Conservation (phyloP, 2,113 vertebrate species). For the Empidonax traillii region DNA sequence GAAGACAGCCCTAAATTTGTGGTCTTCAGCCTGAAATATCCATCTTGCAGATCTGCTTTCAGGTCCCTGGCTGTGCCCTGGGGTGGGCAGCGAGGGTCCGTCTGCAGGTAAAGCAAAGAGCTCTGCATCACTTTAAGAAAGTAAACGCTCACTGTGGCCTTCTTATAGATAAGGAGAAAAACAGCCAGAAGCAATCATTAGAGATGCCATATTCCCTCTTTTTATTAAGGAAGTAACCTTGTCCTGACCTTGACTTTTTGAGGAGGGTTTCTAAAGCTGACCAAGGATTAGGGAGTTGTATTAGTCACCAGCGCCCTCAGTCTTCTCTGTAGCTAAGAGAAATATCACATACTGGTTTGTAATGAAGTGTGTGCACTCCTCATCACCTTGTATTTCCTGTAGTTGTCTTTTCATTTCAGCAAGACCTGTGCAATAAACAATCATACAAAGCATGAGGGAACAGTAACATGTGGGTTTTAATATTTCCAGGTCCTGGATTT, state of each 20-base stretch:
- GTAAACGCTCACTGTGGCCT: neutral
- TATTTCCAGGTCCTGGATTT: neutral
- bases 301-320: neutral
- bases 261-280: neutral
- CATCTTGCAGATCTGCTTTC: neutral
- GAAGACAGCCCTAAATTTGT: neutral
- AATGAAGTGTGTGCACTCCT: neutral
- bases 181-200: constrained; percentile 37
- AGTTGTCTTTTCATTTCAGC: neutral
- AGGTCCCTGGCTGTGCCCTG: neutral
- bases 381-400: neutral
- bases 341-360: neutral
- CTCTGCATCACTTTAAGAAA: neutral
- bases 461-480: neutral
- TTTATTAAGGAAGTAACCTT: constrained; percentile 13
- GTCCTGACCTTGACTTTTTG: constrained; percentile 17
- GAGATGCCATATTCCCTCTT: neutral
- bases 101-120: neutral
- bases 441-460: rapidly evolving
- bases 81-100: neutral
- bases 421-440: neutral
- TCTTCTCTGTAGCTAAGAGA: neutral
- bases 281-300: neutral
- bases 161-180: constrained; percentile 20
- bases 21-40: neutral